Evolutionary conservation across 2,888 invertebrate genomes (phyloP), one percentile per base, ranked within the genome.

Genomic region (Andrena camellia): DNA sequence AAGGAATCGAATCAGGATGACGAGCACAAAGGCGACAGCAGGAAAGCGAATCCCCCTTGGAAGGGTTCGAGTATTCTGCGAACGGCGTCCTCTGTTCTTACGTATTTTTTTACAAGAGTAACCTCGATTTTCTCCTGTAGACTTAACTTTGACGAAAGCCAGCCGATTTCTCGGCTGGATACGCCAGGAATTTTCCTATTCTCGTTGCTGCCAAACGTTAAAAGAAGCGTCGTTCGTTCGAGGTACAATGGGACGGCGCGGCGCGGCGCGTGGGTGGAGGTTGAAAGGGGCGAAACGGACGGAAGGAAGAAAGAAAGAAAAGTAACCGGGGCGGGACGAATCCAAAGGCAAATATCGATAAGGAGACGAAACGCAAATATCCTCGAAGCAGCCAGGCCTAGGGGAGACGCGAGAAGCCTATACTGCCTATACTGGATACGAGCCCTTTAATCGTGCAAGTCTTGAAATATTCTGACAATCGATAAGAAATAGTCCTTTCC

Each of bases 111-210:
- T 83, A 42, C 59, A 72, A 79, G 67, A 29, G 80, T 68, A 75
- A 74, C 79, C 77, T 85, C 88, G 79, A 85, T 87, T 82, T 87
- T 81, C 81, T 63, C 54, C 83, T 83, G 83, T 84, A 88, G 85
- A 88, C 85, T 90, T 81, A 88, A 88, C 88, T 86, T 86, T 79
- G 84, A 87, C 87, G 79, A 80, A 75, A 80, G 62, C 78, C 89
- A 85, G 88, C 91, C 92, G 91, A 93, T 93, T 93, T 92, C 86
- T 89, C 89, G 89, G 90, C 72, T 81, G 85, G 72, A 87, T 91
- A 88, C 88, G 84, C 87, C 72, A 76, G 62, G 73, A 74, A 74
- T 81, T 81, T 81, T 81, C 67, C 72, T 68, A 72, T 81, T 81
- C 80, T 57, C 57, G 57, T 63, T 62, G 72, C 66, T 86, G 81